Percentiles rank a stretch among this genome's conserved stretches.
Evolutionary conservation across 2,113 vertebrate genomes (phyloP).

Genomic region (Ceyx cyanopectus): DNA sequence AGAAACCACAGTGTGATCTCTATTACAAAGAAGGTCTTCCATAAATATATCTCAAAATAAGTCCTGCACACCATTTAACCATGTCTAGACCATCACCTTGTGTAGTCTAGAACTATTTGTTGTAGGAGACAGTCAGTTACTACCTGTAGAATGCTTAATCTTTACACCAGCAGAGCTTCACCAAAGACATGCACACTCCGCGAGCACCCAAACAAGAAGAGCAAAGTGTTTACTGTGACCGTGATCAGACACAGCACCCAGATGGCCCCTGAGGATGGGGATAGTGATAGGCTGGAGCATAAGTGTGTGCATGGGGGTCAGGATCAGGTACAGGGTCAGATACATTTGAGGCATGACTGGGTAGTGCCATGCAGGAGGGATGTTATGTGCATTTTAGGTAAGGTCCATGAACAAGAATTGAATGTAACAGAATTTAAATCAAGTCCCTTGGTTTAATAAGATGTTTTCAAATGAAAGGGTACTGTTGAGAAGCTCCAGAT

Average conservation of each 20-base stretch:
- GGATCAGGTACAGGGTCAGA: neutral
- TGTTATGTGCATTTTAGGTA: neutral
- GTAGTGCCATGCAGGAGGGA: neutral
- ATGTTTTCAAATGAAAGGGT: neutral
- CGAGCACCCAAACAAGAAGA: neutral
- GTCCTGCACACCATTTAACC: neutral
- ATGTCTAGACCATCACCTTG: neutral
- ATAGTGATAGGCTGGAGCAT: neutral
- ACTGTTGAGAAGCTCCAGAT: neutral
- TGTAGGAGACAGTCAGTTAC: neutral
- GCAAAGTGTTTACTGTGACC: neutral
- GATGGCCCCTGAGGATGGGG: no score
- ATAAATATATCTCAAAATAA: neutral
- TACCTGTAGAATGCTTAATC: neutral
- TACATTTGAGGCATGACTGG: fast-evolving
- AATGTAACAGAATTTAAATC: neutral
- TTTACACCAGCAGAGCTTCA: neutral
- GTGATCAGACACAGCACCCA: neutral
- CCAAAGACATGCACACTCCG: fast-evolving
- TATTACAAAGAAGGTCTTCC: neutral
- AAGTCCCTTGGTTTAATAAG: neutral
- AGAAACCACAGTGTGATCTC: neutral
- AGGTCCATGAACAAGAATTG: neutral
- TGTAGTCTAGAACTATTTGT: neutral
- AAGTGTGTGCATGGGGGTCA: neutral